Evolutionary conservation across 2,888 invertebrate species (phyloP), one percentile per base, ranked within the genome.

Genomic region (Lasioglossum figueresi): DNA sequence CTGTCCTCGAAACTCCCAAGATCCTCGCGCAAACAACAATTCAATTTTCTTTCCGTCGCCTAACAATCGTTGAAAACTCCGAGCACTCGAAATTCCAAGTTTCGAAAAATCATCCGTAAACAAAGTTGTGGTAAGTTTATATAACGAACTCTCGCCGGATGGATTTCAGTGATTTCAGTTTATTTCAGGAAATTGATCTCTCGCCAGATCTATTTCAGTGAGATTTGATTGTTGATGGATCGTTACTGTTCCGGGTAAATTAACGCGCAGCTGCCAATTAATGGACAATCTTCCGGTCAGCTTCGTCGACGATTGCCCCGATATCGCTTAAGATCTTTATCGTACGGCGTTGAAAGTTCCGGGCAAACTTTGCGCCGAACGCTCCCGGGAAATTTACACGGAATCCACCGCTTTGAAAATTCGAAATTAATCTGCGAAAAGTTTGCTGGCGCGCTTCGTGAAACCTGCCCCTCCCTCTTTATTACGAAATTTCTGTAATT

Each of bases 401-500:
- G 75, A 72, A 83, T 81, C 76, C 83, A 63, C 75, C 71, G 52
- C 81, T 81, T 76, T 81, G 75, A 59, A 76, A 83, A 83, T 81
- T 75, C 71, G 71, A 76, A 75, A 81, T 83, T 80, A 83, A 83
- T 83, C 83, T 76, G 31, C 19, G 71, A 71, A 59, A 80, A 75
- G 71, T 43, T 70, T 0, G 27, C 34, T 27, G 48, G 23, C 43
- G 12, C 37, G 5, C 43, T 40, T 27, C 73, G 66, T 14, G 80
- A 66, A 73, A 82, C 45, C 19, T 40, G 79, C 37, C 37, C 52
- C 27, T n/a, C 6, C 27, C 40, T 40, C 37, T 37, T 23, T 70
- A 70, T 70, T 12, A 16, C 31, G 8, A 27, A 73, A 52, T 43
- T 52, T 82, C n/a, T 12, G 68, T 56, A 81, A 81, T 83, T 70